These are phyloP conservation scores for Galbula dea DNA, from an alignment of 2,113 vertebrate species.

Conservation along the genomic window DNA sequence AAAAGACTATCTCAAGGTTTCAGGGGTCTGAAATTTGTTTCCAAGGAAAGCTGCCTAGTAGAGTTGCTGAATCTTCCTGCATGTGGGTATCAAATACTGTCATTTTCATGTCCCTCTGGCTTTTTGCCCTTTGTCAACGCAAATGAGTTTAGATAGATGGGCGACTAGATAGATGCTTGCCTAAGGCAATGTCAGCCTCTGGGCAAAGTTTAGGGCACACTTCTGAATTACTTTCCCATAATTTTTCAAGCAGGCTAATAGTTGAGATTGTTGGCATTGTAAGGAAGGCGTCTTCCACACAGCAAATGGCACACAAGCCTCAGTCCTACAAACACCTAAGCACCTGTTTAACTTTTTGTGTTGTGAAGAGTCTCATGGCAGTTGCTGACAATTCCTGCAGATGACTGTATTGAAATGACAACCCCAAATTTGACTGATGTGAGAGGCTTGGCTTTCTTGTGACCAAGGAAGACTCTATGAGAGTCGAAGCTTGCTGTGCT, in stretches of 20 bases:
- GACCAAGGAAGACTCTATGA: not conserved
- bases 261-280: not conserved
- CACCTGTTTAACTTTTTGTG: not conserved
- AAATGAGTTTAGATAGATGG: slow-evolving; percentile 2
- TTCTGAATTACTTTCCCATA: not conserved
- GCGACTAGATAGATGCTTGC: not conserved
- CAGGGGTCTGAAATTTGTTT: slow-evolving; percentile 49
- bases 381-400: not conserved
- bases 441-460: not conserved
- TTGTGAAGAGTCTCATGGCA: not conserved
- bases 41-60: slow-evolving; percentile 32
- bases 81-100: not conserved
- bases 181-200: not conserved
- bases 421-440: not conserved
- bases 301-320: not conserved
- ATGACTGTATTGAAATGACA: not conserved
- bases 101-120: not conserved
- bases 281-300: not conserved
- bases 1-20: slow-evolving; percentile 69
- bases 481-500: not conserved
- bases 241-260: slow-evolving; percentile 19
- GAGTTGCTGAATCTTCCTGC: slow-evolving; percentile 27
- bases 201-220: slow-evolving; percentile 25
- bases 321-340: not conserved
- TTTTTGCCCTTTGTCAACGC: not conserved